Percentiles rank a stretch among this genome's conserved stretches.
phyloP scores from a whole-genome alignment of 1,140 invertebrate genomes.

The Hydropsyche tenuis region DNA sequence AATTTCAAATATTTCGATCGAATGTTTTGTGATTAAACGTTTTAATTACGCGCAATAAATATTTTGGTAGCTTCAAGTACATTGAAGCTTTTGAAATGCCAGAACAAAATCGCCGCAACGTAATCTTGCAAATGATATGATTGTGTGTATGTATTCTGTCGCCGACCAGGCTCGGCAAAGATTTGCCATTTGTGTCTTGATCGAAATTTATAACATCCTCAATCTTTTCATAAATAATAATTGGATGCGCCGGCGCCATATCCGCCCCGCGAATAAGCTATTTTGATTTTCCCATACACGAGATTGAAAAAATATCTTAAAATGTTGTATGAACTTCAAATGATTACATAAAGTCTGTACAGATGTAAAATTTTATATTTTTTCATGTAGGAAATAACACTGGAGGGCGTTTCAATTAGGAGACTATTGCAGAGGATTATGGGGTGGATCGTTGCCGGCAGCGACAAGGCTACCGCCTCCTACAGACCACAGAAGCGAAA shows the following conservation, averaged over 20 bases:
- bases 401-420: constrained; percentile 42
- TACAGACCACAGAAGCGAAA: constrained; percentile 39
- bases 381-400: constrained; percentile 37
- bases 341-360: not conserved
- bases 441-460: constrained; percentile 42
- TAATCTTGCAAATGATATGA: constrained; percentile 25
- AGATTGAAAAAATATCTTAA: too few species aligned
- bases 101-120: not conserved
- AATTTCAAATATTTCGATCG: too few species aligned
- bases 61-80: too few species aligned
- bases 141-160: not conserved
- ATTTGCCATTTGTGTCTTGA: constrained; percentile 36
- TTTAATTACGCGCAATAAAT: too few species aligned
- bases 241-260: constrained; percentile 50
- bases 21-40: too few species aligned
- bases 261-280: constrained; percentile 40
- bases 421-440: constrained; percentile 46
- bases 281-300: not conserved
- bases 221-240: constrained; percentile 47
- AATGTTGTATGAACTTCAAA: too few species aligned
- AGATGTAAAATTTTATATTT: constrained; percentile 16
- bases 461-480: constrained; percentile 31
- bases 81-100: constrained; percentile 1
- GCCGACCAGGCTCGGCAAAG: constrained; percentile 23
- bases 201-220: constrained; percentile 50